These are phyloP conservation scores for Hirtodrosophila trivittata DNA, from an alignment of 2,888 invertebrate genomes.

Conservation along the genomic window DNA sequence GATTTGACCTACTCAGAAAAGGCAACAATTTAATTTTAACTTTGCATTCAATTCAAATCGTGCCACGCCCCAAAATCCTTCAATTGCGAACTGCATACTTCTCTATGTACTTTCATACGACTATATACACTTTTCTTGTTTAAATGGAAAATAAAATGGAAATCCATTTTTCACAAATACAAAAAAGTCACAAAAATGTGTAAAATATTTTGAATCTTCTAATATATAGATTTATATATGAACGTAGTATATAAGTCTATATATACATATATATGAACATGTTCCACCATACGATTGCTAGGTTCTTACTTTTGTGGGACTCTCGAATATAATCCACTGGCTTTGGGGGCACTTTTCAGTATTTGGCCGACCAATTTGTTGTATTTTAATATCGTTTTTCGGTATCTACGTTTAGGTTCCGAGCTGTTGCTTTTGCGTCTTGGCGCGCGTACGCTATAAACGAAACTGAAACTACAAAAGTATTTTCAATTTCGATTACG, in stretches of 20 bases:
- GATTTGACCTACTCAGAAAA: conserved; percentile 6
- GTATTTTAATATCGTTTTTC: conserved; percentile 23
- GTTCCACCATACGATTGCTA: conserved; percentile 12
- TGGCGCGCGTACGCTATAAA: conserved; percentile 77
- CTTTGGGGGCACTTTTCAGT: conserved; percentile 22
- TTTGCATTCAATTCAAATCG: not conserved
- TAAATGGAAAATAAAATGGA: too few relatives aligned
- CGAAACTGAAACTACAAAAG: conserved; percentile 78
- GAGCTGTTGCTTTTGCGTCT: conserved; percentile 53
- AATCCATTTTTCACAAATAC: not conserved
- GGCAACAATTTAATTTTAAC: too few relatives aligned
- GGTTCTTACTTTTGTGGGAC: conserved; percentile 29
- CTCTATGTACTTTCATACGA: too few relatives aligned
- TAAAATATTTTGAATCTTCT: too few relatives aligned
- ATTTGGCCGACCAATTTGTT: too few relatives aligned
- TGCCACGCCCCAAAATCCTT: conserved; percentile 19
- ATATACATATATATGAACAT: not conserved
- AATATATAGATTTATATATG: not conserved
- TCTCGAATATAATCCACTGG: conserved; percentile 27
- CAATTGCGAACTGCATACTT: conserved; percentile 7
- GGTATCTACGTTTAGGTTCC: conserved; percentile 26
- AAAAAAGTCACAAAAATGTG: too few relatives aligned
- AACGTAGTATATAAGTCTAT: conserved; percentile 6
- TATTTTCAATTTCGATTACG: conserved; percentile 57
- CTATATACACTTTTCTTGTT: too few relatives aligned